These are phyloP conservation scores for Nemotelus nigrinus DNA, from an alignment of 2,888 invertebrate species.

Conservation along the genomic window DNA sequence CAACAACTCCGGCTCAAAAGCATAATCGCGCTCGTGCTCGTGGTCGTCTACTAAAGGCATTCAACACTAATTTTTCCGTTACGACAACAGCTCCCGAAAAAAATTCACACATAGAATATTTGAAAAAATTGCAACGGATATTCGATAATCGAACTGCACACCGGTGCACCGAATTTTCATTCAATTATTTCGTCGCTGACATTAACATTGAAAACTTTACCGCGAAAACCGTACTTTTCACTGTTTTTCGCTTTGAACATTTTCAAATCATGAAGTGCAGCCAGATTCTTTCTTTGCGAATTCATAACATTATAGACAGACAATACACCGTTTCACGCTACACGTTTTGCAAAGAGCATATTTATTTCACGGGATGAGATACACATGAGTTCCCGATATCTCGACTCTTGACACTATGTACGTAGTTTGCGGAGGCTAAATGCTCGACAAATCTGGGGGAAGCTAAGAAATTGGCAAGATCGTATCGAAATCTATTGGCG, in stretches of 20 bases:
- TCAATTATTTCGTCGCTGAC: background rate
- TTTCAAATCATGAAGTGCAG: slow-evolving; percentile 36
- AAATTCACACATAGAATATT: background rate
- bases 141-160: too few species aligned
- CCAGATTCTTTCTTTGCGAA: slow-evolving; percentile 22
- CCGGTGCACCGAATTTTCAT: background rate
- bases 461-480: too few species aligned
- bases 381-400: too few species aligned
- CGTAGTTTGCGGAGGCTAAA: too few species aligned
- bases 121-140: background rate
- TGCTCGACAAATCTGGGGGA: too few species aligned
- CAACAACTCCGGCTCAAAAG: slow-evolving; percentile 63
- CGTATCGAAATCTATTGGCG: too few species aligned
- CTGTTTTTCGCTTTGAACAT: slow-evolving; percentile 52
- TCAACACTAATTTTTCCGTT: slow-evolving; percentile 26
- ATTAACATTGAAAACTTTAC: slow-evolving; percentile 46
- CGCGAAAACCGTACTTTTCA: slow-evolving; percentile 53
- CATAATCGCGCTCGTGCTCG: slow-evolving; percentile 63
- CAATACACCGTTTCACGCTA: background rate
- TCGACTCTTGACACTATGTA: too few species aligned
- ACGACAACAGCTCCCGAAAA: background rate
- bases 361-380: too few species aligned
- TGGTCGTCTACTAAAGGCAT: slow-evolving; percentile 54
- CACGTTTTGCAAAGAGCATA: too few species aligned
- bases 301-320: slow-evolving; percentile 36